These are phyloP conservation scores for Diploscapter pachys DNA, from an alignment of 1,140 invertebrate genomes.

Conservation along the genomic window DNA sequence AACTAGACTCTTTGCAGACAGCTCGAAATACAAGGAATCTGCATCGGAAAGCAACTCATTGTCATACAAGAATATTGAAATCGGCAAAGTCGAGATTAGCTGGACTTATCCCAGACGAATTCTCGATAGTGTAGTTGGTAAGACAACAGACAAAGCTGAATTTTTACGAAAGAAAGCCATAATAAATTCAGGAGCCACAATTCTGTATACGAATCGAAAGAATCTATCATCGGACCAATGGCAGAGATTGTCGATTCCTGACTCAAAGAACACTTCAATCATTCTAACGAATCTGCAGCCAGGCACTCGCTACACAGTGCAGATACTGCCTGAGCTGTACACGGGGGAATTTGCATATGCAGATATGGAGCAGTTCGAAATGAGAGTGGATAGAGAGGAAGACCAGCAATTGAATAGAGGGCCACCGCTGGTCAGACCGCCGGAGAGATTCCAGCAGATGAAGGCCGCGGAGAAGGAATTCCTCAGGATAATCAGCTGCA, in stretches of 20 bases:
- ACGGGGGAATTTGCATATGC: conserved; percentile 36
- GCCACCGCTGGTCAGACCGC: background rate
- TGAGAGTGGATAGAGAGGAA: background rate
- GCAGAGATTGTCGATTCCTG: conserved; percentile 32
- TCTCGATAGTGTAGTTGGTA: conserved; percentile 36
- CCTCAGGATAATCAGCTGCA: conserved; percentile 37
- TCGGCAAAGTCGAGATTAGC: conserved; percentile 39
- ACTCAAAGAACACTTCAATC: conserved; percentile 41
- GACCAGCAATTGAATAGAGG: background rate
- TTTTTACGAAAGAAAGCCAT: too few relatives aligned
- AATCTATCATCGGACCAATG: conserved; percentile 43
- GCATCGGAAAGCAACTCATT: conserved; percentile 40
- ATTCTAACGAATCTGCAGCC: conserved; percentile 38
- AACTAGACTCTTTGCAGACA: too few relatives aligned
- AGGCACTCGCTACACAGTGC: conserved; percentile 42
- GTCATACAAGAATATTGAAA: conserved; percentile 43
- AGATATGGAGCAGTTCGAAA: conserved; percentile 37
- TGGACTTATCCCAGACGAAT: conserved; percentile 47
- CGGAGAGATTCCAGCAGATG: conserved; percentile 27
- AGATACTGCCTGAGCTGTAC: conserved; percentile 43
- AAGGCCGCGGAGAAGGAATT: conserved; percentile 21
- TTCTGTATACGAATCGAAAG: conserved; percentile 42
- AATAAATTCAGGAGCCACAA: conserved; percentile 27
- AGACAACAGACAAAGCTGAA: too few relatives aligned
- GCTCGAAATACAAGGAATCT: conserved; percentile 8